phyloP scores from a whole-genome alignment of 1,140 invertebrate species.

The Drosophila nigrodunni region DNA sequence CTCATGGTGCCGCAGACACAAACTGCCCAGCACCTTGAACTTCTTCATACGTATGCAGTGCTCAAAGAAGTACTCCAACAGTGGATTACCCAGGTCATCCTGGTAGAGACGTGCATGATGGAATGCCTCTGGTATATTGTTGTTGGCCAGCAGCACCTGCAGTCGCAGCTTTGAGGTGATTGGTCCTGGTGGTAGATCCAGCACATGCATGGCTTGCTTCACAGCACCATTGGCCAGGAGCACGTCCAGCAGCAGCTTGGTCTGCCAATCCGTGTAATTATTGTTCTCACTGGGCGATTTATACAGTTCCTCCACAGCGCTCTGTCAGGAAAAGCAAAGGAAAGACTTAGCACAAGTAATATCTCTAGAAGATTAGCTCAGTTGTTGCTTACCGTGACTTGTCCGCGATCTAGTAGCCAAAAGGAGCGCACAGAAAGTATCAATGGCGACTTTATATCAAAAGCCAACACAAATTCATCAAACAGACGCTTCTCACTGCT shows the following conservation, averaged over 20 bases:
- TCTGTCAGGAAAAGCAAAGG: constrained; percentile 65
- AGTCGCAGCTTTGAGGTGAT: constrained; percentile 51
- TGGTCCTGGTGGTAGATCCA: constrained; percentile 36
- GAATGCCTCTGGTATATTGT: constrained; percentile 71
- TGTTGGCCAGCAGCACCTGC: constrained; percentile 65
- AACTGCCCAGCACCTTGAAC: constrained; percentile 62
- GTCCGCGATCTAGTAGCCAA: constrained; percentile 93
- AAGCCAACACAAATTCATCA: constrained; percentile 88
- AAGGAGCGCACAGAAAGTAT: constrained; percentile 92
- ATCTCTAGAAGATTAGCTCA: not conserved
- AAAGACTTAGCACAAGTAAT: not conserved
- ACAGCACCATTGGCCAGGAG: constrained; percentile 48
- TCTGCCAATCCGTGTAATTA: constrained; percentile 85
- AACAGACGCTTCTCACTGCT: constrained; percentile 87
- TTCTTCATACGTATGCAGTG: constrained; percentile 50
- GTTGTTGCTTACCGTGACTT: constrained; percentile 86
- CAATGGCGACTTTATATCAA: constrained; percentile 86
- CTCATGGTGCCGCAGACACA: constrained; percentile 65
- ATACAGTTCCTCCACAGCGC: constrained; percentile 85
- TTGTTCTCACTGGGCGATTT: constrained; percentile 77
- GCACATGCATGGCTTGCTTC: constrained; percentile 57
- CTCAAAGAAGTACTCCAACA: constrained; percentile 74
- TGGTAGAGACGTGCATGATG: constrained; percentile 61
- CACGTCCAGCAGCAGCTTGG: constrained; percentile 57
- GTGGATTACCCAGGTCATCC: constrained; percentile 38